Percentiles rank a stretch among this genome's conserved stretches.
phyloP scores from a whole-genome alignment of 1,140 invertebrate species.

The Penaeus japonicus region DNA sequence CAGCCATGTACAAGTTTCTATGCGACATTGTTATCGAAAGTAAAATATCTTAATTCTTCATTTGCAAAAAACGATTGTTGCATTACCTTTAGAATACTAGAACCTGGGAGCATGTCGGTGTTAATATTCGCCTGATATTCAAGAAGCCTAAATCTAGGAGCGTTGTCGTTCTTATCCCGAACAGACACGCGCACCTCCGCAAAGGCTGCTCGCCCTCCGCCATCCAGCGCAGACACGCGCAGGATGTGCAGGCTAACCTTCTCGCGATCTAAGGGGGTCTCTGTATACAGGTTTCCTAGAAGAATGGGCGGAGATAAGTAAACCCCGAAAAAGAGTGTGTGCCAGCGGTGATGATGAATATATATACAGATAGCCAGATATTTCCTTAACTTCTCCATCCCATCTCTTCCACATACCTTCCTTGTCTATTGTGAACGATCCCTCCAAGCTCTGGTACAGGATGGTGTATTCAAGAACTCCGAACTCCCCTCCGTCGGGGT shows the following conservation, averaged over 20 bases:
- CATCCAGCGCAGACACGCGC: constrained; percentile 82
- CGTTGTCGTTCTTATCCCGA: constrained; percentile 87
- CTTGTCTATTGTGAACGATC: constrained; percentile 49
- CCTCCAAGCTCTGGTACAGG: constrained; percentile 36
- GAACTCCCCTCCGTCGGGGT: constrained; percentile 32
- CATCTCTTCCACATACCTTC: constrained; percentile 11
- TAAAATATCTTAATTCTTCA: no score
- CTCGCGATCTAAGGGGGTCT: constrained; percentile 63
- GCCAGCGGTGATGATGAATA: neutral
- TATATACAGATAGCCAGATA: neutral
- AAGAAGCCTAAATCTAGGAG: constrained; percentile 78
- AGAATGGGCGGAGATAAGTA: neutral
- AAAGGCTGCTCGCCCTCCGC: constrained; percentile 81
- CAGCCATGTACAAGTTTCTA: no score
- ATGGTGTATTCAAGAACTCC: constrained; percentile 35
- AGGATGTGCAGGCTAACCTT: constrained; percentile 77
- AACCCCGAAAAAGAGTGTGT: neutral
- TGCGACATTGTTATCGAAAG: no score
- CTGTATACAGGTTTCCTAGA: constrained; percentile 79
- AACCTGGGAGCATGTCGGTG: constrained; percentile 36
- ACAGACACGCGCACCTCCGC: constrained; percentile 80
- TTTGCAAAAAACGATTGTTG: neutral
- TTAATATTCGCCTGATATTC: constrained; percentile 81
- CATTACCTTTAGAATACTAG: constrained; percentile 54
- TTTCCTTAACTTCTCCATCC: neutral